Percentiles rank a stretch among this genome's conserved stretches.
phyloP scores from a whole-genome alignment of 2,113 vertebrate genomes.

The Nicator chloris region DNA sequence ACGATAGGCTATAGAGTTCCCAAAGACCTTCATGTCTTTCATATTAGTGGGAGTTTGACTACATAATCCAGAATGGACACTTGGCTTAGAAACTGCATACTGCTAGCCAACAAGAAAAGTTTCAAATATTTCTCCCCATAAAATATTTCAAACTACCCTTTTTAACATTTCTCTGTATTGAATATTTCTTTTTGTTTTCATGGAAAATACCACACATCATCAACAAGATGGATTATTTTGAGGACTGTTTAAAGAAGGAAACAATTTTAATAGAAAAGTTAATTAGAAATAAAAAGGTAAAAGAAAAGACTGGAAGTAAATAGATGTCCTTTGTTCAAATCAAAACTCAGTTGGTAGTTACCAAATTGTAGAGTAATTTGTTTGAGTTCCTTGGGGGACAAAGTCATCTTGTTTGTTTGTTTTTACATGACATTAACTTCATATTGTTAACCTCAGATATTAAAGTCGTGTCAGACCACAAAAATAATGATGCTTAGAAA shows the following conservation, averaged over 20 bases:
- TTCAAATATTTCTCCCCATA: conserved; percentile 14
- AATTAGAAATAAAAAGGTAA: background rate
- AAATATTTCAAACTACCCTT: background rate
- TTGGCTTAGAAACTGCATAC: background rate
- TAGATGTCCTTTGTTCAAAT: background rate
- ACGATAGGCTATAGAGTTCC: background rate
- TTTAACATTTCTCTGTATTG: background rate
- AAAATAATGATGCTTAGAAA: background rate
- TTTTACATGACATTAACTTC: background rate
- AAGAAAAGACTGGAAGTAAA: background rate
- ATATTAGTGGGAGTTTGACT: background rate
- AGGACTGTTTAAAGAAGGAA: background rate
- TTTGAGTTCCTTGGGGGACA: background rate
- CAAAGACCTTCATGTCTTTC: background rate
- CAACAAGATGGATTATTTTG: background rate
- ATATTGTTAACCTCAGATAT: background rate
- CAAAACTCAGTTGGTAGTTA: background rate
- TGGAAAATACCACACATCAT: background rate
- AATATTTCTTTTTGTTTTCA: background rate
- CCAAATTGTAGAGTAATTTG: background rate
- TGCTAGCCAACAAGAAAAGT: background rate
- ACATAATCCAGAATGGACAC: background rate
- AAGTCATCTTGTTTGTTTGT: background rate
- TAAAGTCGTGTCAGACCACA: background rate
- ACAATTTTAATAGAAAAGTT: background rate